Evolutionary conservation across 2,888 invertebrate species (phyloP).

Genomic region (Leucania comma): DNA sequence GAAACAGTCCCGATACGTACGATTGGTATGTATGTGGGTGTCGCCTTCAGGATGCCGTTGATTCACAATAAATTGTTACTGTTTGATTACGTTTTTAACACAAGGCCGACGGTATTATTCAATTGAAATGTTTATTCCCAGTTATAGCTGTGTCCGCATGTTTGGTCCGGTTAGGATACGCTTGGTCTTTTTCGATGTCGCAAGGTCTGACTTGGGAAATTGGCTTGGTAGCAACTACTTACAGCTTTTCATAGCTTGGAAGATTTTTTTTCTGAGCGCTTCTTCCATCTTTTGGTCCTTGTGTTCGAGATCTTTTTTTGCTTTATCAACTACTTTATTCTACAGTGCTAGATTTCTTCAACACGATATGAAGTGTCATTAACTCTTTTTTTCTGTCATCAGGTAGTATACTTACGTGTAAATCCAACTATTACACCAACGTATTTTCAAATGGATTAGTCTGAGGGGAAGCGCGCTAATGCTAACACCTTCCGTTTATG

Average conservation of each 20-base stretch:
- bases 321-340: not conserved
- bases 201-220: not conserved
- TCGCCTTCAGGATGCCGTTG: conserved; percentile 71
- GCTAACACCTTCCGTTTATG: too few relatives aligned
- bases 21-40: conserved; percentile 70
- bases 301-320: not conserved
- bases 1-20: conserved; percentile 50
- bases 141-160: conserved; percentile 44
- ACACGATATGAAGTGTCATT: not conserved
- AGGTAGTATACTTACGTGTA: too few relatives aligned
- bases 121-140: conserved; percentile 72
- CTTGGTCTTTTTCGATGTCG: conserved; percentile 11
- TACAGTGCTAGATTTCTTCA: not conserved
- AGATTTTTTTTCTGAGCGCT: not conserved
- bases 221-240: not conserved
- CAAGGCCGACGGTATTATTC: conserved; percentile 75
- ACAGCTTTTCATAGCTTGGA: not conserved
- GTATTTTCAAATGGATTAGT: too few relatives aligned
- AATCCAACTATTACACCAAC: too few relatives aligned
- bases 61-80: conserved; percentile 73
- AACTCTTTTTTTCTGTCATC: too few relatives aligned
- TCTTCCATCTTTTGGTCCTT: not conserved
- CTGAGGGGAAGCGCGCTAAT: too few relatives aligned
- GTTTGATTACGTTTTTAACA: conserved; percentile 72
- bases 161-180: conserved; percentile 10